These are phyloP conservation scores for Ophioninae sp. DNA, from an alignment of 2,888 invertebrate genomes.

Conservation along the genomic window DNA sequence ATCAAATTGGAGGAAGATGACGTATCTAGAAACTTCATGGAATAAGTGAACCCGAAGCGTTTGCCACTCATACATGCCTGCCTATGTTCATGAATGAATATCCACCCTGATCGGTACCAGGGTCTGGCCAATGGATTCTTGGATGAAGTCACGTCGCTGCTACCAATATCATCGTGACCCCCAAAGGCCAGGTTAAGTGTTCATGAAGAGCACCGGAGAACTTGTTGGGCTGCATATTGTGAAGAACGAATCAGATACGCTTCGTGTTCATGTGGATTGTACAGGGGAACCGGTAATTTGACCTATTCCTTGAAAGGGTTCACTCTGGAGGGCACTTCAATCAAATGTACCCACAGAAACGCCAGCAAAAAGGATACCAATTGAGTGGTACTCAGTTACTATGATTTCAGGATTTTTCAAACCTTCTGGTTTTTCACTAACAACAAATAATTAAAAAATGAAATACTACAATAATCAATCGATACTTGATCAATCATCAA, in stretches of 20 bases:
- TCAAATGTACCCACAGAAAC: too few species aligned
- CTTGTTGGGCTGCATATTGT: conserved; percentile 13
- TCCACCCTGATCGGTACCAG: conserved; percentile 20
- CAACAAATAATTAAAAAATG: too few species aligned
- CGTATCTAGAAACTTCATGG: conserved; percentile 25
- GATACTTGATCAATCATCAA: too few species aligned
- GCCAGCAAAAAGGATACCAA: too few species aligned
- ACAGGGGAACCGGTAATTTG: background rate
- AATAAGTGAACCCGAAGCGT: conserved; percentile 55
- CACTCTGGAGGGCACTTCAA: too few species aligned
- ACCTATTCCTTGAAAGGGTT: too few species aligned
- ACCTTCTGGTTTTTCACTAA: too few species aligned
- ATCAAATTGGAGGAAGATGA: conserved; percentile 19
- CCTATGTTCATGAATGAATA: conserved; percentile 26
- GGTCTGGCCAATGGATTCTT: conserved; percentile 30
- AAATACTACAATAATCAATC: too few species aligned
- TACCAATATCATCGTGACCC: conserved; percentile 10
- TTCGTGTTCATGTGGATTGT: background rate
- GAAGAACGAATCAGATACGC: conserved; percentile 30
- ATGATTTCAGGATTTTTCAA: too few species aligned
- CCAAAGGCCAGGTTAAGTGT: conserved; percentile 36
- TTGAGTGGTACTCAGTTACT: too few species aligned
- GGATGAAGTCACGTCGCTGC: conserved; percentile 28
- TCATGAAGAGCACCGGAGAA: conserved; percentile 37
- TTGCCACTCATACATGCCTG: conserved; percentile 43